These are phyloP conservation scores for Crocuta crocuta DNA, from an alignment of 2,113 vertebrate species.

Conservation along the genomic window DNA sequence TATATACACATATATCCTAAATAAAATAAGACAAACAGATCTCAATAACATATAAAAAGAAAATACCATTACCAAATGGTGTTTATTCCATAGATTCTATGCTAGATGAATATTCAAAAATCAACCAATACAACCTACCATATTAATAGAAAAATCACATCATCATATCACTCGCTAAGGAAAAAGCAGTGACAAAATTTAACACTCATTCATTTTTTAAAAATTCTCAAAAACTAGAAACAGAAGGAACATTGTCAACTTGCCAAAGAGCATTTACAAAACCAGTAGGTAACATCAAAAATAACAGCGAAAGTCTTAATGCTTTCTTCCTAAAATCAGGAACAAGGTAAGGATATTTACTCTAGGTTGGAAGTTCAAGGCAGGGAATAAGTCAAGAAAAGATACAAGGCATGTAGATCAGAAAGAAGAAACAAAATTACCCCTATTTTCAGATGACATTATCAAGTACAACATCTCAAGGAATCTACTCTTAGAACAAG, in stretches of 20 bases:
- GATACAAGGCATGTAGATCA: not conserved
- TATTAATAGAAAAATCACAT: not conserved
- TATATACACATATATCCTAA: not conserved
- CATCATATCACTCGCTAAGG: not conserved
- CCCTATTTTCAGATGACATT: not conserved
- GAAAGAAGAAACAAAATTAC: not conserved
- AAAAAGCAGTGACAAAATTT: not conserved
- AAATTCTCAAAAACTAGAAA: not conserved
- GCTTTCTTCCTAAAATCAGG: not conserved
- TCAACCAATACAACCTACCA: not conserved
- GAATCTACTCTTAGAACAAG: not conserved
- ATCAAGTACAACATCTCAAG: not conserved
- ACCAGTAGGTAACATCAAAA: not conserved
- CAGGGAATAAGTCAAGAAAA: not conserved
- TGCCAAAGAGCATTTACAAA: not conserved
- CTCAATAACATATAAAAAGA: not conserved
- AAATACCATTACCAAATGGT: not conserved
- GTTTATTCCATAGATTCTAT: not conserved
- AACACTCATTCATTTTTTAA: not conserved
- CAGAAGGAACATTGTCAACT: not conserved
- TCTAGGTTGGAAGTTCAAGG: not conserved
- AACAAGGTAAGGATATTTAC: not conserved
- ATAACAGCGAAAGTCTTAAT: not conserved
- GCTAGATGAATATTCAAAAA: not conserved
- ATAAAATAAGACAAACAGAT: not conserved